Conservation (phyloP, 2,113 vertebrate species). For the Crotalus horridus region DNA sequence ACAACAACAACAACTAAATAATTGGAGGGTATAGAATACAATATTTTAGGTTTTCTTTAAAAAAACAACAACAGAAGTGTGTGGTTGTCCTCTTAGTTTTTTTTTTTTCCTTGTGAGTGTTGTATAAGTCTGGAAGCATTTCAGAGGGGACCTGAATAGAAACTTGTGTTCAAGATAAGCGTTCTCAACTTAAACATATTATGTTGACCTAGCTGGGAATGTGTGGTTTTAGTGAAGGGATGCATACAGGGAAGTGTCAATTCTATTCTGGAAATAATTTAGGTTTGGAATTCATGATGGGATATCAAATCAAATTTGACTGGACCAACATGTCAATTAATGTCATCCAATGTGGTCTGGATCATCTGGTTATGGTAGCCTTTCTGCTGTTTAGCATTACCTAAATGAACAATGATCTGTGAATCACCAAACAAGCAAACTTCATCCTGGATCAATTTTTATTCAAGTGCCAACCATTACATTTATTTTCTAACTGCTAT, state of each 20-base stretch:
- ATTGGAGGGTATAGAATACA: accelerated
- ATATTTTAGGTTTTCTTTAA: neutral
- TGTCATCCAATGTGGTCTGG: neutral
- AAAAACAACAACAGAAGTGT: neutral
- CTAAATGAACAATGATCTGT: neutral
- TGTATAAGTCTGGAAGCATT: neutral
- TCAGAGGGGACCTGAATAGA: neutral
- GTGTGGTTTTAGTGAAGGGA: neutral
- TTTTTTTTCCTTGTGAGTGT: neutral
- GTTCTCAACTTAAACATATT: neutral
- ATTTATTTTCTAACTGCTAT: neutral
- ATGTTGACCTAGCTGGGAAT: neutral
- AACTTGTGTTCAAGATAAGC: neutral
- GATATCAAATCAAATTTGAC: neutral
- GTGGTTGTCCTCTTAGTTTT: neutral
- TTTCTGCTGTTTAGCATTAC: neutral
- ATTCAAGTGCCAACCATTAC: neutral
- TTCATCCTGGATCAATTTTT: neutral
- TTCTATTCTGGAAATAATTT: neutral
- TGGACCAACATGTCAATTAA: neutral
- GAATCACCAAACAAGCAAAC: neutral
- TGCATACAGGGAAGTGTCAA: neutral
- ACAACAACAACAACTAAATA: neutral
- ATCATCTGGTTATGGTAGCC: neutral
- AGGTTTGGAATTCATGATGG: neutral